Evolutionary conservation across 2,797 vertebrate genomes (phyloP), one percentile per base, ranked within the genome.

Genomic region (Glossophaga mutica): DNA sequence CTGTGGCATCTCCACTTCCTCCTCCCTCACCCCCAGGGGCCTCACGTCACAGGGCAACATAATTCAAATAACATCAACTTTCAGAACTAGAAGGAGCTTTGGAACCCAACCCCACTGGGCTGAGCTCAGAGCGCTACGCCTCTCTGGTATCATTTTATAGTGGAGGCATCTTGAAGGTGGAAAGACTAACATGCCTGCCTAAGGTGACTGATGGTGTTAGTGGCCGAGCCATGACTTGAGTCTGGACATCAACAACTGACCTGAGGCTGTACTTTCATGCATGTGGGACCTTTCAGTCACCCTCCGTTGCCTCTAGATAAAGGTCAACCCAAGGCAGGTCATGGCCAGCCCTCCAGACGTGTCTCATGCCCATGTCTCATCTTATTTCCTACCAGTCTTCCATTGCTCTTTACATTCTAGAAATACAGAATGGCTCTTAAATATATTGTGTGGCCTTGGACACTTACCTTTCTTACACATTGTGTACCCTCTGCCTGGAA

Each of bases 11-110:
- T 26, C 7, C 55, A 10, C 1, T 0, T 34, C 59, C 39, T 78
- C 37, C 15, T n/a, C 32, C 3, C 26, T 3, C 4, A 24, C 2
- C 1, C 22, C 2, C 34, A 82, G 3, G 3, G 67, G 19, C 34
- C 55, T 90, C 12, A 1, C 9, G 1, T 26, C 59, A 71, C 50
- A 71, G 44, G 46, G 39, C 42, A 34, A 50, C 48, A 24, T 24
- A 32, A 44, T 34, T 68, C 22, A 14, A 46, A 4, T 44, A 44
- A 37, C 39, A 50, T 8, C 3, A 9, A 16, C 89, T 85, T 59
- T 46, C 6, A 6, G 7, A 67, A 19, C 15, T 39, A 14, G 34
- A 83, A 19, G 9, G 46, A 50, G 76, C 74, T 79, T 78, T 70
- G 62, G 32, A 0, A 37, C 32, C 42, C 44, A 48, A 34, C 12